Evolutionary conservation across 1,140 invertebrate genomes (phyloP).

Genomic region (Zeugodacus cucurbitae): DNA sequence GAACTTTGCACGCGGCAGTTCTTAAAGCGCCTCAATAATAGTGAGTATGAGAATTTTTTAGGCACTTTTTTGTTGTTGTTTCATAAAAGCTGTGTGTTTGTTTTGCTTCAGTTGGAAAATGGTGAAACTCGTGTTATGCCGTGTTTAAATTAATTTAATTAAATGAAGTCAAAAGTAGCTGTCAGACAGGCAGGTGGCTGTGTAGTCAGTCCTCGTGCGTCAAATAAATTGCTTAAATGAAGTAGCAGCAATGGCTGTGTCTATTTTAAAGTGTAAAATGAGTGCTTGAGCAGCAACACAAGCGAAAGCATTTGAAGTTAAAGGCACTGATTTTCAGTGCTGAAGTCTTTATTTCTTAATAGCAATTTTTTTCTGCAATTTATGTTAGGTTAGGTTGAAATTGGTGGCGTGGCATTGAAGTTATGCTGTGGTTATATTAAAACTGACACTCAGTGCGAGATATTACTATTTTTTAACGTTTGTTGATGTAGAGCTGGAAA

Average conservation of each 20-base stretch:
- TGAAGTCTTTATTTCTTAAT: too few species aligned
- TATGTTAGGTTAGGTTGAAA: too few species aligned
- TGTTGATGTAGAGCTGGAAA: too few species aligned
- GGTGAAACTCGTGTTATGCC: not conserved
- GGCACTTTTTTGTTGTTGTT: not conserved
- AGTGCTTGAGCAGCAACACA: too few species aligned
- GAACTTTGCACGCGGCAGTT: not conserved
- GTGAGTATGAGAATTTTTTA: not conserved
- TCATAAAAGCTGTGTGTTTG: not conserved
- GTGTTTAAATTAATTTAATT: slow-evolving; percentile 19
- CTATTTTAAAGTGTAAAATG: too few species aligned
- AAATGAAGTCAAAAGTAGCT: not conserved
- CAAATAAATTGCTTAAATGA: not conserved
- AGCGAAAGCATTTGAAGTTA: too few species aligned
- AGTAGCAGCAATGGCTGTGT: not conserved
- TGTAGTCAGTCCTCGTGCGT: not conserved
- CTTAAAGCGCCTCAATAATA: not conserved
- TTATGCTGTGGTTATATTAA: too few species aligned
- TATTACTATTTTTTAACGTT: too few species aligned
- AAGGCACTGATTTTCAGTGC: too few species aligned
- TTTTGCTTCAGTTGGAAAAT: not conserved
- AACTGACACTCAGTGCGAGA: too few species aligned
- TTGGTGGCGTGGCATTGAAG: too few species aligned
- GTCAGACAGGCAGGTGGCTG: not conserved
- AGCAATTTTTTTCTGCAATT: too few species aligned